phyloP scores from a whole-genome alignment of 2,888 invertebrate species.

The Epirrhoe alternata region DNA sequence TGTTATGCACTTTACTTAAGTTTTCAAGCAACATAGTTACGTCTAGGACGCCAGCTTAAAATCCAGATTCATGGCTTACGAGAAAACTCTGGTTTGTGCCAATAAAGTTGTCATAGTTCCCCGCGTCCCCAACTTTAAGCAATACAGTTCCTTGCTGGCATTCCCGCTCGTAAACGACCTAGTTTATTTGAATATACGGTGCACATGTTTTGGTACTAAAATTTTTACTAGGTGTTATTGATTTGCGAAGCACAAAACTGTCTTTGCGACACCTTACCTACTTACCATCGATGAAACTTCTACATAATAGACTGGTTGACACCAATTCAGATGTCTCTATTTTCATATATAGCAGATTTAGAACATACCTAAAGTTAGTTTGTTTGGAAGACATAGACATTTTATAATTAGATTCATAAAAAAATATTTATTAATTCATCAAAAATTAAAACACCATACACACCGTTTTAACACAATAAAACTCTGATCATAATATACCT shows the following conservation, averaged over 20 bases:
- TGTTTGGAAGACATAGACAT: too few relatives aligned
- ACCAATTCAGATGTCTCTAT: slow-evolving; percentile 7
- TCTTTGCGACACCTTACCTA: background rate
- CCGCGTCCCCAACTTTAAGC: slow-evolving; percentile 40
- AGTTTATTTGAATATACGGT: slow-evolving; percentile 41
- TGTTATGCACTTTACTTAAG: slow-evolving; percentile 14
- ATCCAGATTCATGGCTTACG: slow-evolving; percentile 42
- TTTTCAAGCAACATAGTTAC: slow-evolving; percentile 26
- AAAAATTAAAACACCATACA: too few relatives aligned
- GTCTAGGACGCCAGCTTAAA: slow-evolving; percentile 31
- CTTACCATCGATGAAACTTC: slow-evolving; percentile 2
- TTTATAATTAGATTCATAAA: too few relatives aligned
- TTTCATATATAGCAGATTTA: background rate
- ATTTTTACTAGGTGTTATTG: slow-evolving; percentile 38
- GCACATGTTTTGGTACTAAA: slow-evolving; percentile 39
- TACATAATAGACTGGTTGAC: slow-evolving; percentile 5
- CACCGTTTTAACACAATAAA: too few relatives aligned
- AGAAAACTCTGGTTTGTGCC: slow-evolving; percentile 41
- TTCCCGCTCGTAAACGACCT: slow-evolving; percentile 41
- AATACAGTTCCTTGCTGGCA: slow-evolving; percentile 42
- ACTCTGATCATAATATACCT: too few relatives aligned
- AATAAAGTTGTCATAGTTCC: slow-evolving; percentile 44
- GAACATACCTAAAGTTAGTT: too few relatives aligned
- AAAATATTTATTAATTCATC: too few relatives aligned
- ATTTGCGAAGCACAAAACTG: slow-evolving; percentile 26